These are phyloP conservation scores for Polia nebulosa DNA, from an alignment of 2,888 invertebrate species.

Conservation along the genomic window DNA sequence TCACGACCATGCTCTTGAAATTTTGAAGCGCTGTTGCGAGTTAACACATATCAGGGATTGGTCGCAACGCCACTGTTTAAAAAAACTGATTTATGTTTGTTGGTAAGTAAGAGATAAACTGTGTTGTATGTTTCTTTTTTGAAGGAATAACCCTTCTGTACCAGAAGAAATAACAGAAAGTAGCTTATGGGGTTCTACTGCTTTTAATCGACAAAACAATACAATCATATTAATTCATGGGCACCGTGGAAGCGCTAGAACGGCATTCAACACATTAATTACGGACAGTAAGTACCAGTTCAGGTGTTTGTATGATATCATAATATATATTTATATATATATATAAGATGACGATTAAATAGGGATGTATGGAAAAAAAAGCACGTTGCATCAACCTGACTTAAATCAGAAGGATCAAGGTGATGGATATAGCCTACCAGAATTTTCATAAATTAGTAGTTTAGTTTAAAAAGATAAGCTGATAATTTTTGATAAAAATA, in stretches of 20 bases:
- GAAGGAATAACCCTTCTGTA: conserved; percentile 11
- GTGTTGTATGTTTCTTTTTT: background rate
- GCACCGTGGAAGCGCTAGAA: conserved; percentile 17
- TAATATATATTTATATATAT: too few species aligned
- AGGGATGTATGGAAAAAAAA: too few species aligned
- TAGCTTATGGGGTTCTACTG: background rate
- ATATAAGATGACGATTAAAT: too few species aligned
- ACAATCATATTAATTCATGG: conserved; percentile 22
- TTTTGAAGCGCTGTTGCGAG: too few species aligned
- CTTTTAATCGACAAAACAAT: background rate
- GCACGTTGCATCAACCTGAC: too few species aligned
- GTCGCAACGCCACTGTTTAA: background rate
- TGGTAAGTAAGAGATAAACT: background rate
- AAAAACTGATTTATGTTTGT: background rate
- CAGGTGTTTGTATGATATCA: too few species aligned
- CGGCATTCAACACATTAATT: conserved; percentile 6
- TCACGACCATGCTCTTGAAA: too few species aligned
- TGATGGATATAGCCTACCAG: too few species aligned
- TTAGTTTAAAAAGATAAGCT: too few species aligned
- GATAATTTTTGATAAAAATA: too few species aligned
- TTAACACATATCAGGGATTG: too few species aligned
- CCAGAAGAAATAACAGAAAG: background rate
- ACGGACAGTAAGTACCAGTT: conserved; percentile 19
- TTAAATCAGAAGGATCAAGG: background rate
- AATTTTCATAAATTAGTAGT: too few species aligned